Conservation (phyloP, 2,888 invertebrate species). For the Odontothrips loti region DNA sequence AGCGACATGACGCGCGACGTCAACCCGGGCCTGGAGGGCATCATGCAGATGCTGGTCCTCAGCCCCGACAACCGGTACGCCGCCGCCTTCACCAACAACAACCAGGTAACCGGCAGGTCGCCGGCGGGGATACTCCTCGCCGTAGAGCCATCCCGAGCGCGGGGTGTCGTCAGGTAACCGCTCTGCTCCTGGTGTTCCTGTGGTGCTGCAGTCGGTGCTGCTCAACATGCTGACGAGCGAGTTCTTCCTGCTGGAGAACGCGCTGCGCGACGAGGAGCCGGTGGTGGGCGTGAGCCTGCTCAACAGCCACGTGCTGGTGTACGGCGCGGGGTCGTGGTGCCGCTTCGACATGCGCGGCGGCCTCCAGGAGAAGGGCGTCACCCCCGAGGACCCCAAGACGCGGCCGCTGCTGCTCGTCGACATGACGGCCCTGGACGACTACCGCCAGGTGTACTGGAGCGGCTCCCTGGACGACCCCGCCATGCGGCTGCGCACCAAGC, state of each 20-base stretch:
- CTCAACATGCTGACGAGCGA: constrained; percentile 93
- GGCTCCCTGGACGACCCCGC: constrained; percentile 72
- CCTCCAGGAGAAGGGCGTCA: constrained; percentile 54
- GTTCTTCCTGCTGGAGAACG: constrained; percentile 79
- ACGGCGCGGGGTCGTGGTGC: constrained; percentile 71
- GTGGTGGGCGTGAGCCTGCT: constrained; percentile 63
- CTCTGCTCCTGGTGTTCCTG: constrained; percentile 15
- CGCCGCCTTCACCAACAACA: constrained; percentile 92
- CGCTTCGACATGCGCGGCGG: constrained; percentile 75
- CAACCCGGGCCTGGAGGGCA: constrained; percentile 90
- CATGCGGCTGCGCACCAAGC: constrained; percentile 62
- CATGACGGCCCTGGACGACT: constrained; percentile 63
- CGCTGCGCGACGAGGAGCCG: constrained; percentile 62
- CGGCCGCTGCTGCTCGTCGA: constrained; percentile 77
- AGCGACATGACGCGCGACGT: constrained; percentile 91
- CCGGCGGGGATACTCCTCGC: no score
- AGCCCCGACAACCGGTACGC: constrained; percentile 96
- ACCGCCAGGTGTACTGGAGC: constrained; percentile 73
- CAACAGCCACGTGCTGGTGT: constrained; percentile 70
- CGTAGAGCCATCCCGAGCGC: background rate
- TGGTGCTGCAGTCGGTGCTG: constrained; percentile 65
- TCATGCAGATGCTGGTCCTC: constrained; percentile 88
- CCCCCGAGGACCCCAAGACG: constrained; percentile 54
- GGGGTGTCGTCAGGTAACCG: constrained; percentile 15
- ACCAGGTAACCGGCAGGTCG: constrained; percentile 57